phyloP scores from a whole-genome alignment of 2,888 invertebrate species.

The Scaptomyza reducta region DNA sequence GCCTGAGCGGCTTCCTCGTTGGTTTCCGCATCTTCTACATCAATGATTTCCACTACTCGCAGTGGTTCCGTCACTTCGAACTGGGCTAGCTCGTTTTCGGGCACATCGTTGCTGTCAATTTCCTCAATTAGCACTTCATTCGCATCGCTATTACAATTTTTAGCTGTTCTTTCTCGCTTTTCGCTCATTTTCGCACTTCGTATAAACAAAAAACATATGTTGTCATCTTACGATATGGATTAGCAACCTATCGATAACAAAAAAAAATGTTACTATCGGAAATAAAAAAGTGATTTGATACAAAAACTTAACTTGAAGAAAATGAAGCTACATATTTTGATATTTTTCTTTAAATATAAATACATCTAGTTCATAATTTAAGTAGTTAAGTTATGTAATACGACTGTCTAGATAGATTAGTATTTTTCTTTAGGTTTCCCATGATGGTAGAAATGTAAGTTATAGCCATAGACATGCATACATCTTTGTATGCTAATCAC shows the following conservation, averaged over 20 bases:
- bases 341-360: neutral
- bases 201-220: conserved; percentile 21
- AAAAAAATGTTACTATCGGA: neutral
- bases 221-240: conserved; percentile 1
- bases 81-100: conserved; percentile 80
- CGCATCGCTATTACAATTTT: conserved; percentile 20
- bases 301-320: neutral
- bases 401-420: neutral
- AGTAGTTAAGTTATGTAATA: conserved; percentile 5
- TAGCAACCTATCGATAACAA: neutral
- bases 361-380: conserved; percentile 3
- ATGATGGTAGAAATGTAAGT: conserved; percentile 94
- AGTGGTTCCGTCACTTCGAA: conserved; percentile 82
- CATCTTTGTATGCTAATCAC: conserved; percentile 97
- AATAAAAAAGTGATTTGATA: neutral
- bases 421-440: conserved; percentile 64
- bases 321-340: neutral
- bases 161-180: neutral
- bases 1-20: conserved; percentile 19
- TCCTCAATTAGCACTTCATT: conserved; percentile 78
- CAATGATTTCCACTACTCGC: conserved; percentile 67
- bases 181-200: conserved; percentile 29
- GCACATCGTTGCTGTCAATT: conserved; percentile 80
- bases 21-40: conserved; percentile 20
- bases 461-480: conserved; percentile 96